phyloP scores from a whole-genome alignment of 2,797 vertebrate genomes.

The Falco novaeseelandiae region DNA sequence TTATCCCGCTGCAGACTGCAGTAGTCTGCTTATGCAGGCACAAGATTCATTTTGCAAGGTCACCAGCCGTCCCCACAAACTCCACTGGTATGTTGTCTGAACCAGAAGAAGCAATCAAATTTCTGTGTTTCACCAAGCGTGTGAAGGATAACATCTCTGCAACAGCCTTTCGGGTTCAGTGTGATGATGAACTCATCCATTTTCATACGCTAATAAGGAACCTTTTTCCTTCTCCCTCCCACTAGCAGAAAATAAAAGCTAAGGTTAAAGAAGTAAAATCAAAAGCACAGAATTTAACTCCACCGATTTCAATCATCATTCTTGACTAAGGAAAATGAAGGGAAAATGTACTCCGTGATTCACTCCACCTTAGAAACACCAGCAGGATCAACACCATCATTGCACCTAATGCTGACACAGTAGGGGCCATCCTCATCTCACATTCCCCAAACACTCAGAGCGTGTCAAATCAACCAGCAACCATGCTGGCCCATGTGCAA shows the following conservation, averaged over 20 bases:
- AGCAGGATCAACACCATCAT: background rate
- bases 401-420: background rate
- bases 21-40: background rate
- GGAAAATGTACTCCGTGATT: accelerated
- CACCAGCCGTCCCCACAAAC: background rate
- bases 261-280: background rate
- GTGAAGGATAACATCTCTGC: background rate
- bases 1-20: background rate
- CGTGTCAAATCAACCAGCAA: background rate
- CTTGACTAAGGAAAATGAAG: background rate
- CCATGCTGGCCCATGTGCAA: accelerated
- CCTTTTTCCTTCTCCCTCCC: background rate
- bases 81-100: background rate
- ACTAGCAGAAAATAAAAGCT: background rate
- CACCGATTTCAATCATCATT: background rate
- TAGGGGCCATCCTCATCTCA: background rate
- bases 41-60: background rate
- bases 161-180: background rate
- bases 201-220: background rate
- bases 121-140: background rate
- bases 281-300: background rate
- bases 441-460: background rate
- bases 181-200: background rate
- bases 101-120: background rate
- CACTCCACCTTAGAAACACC: background rate